Evolutionary conservation across 2,888 invertebrate genomes (phyloP), one percentile per base, ranked within the genome.

Genomic region (Diploptera punctata): DNA sequence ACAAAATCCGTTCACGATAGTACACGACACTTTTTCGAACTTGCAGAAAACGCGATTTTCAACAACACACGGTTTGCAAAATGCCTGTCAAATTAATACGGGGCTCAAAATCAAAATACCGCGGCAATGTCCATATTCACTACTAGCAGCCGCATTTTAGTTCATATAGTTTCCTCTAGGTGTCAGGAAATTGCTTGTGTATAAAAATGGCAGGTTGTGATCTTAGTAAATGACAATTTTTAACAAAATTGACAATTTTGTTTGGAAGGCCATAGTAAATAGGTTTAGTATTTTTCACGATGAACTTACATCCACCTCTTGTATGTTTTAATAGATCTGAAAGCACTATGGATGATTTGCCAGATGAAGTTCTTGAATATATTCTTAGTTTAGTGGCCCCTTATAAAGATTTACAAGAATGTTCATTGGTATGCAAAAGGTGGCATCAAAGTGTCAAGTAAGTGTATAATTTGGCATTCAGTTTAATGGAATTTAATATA

Each of bases 321-420:
- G 26, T 21, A 29, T 57, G 70, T 7, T 60, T 70, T 19, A 62
- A 62, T 79, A 79, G 74, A 79, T 73, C 47, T 75, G 71, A 74
- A 54, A 69, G 70, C 26, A 70, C 72, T 29, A 83, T 86, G 44
- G 77, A 92, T 80, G 91, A 93, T 82, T 85, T 98, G 76, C 98
- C 98, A 52, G 95, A 97, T 82, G 97, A 98, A 87, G 91, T 98
- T 72, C 84, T 98, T 77, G 97, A 97, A 84, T 95, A 94, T 81
- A 95, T 98, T 81, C 87, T 98, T 76, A 90, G 93, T 77, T 89
- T 95, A 81, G 84, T 98, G 77, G 93, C 95, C 71, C 97, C 97
- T 0, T 98, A 98, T 81, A 90, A 90, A 81, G 97, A 98, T 85
- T 85, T 97, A 77, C 91, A 95, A 82, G 89, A 91, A 81, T 95